These are phyloP conservation scores for Lepidochrysops patricia DNA, from an alignment of 2,888 invertebrate genomes.

Conservation along the genomic window DNA sequence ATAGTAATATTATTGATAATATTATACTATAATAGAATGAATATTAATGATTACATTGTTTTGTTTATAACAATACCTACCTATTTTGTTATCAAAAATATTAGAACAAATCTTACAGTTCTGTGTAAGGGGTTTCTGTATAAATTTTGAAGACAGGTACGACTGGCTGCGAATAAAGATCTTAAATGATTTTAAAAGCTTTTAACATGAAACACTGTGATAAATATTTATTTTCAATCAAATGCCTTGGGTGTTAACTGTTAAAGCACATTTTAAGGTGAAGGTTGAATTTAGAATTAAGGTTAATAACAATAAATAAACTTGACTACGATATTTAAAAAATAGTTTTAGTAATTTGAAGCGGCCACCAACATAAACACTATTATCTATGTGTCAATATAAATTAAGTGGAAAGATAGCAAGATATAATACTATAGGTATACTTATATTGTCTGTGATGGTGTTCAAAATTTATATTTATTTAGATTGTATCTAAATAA, in stretches of 20 bases:
- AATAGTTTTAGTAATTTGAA: too few relatives aligned
- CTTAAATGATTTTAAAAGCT: conserved; percentile 58
- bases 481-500: too few relatives aligned
- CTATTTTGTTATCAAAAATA: background rate
- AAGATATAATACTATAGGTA: too few relatives aligned
- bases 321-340: background rate
- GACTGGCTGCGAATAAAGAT: conserved; percentile 41
- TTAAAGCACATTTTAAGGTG: background rate
- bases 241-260: background rate
- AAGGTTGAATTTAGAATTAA: background rate
- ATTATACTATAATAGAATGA: too few relatives aligned
- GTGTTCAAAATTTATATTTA: too few relatives aligned
- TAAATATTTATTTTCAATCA: background rate
- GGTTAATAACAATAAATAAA: background rate
- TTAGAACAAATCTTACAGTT: background rate
- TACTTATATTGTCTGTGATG: too few relatives aligned
- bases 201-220: conserved; percentile 27
- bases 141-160: conserved; percentile 22
- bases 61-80: too few relatives aligned
- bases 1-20: too few relatives aligned
- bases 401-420: too few relatives aligned
- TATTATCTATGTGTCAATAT: too few relatives aligned
- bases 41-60: too few relatives aligned
- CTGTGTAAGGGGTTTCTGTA: background rate
- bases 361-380: too few relatives aligned